These are phyloP conservation scores for Campaea margaritaria DNA, from an alignment of 2,888 invertebrate species.

Conservation along the genomic window DNA sequence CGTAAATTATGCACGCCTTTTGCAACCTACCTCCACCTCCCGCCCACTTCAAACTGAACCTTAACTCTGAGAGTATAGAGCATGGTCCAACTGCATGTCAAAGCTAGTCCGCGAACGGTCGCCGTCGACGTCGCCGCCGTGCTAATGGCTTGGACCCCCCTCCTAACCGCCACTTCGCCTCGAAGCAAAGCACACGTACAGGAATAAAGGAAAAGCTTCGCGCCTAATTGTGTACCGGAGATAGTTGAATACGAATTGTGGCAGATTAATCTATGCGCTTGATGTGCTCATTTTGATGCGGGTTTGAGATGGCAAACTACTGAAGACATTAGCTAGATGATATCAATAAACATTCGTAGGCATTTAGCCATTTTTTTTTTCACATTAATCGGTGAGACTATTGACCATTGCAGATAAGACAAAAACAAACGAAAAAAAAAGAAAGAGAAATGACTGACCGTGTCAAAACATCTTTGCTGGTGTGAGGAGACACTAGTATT, in stretches of 20 bases:
- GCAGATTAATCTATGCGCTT: constrained; percentile 54
- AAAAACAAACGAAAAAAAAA: too few relatives aligned
- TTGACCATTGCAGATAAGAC: too few relatives aligned
- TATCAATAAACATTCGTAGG: too few relatives aligned
- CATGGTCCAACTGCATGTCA: constrained; percentile 30
- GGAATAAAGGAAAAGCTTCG: constrained; percentile 71
- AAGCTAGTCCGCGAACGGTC: constrained; percentile 62
- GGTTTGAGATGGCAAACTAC: too few relatives aligned
- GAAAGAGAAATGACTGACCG: too few relatives aligned
- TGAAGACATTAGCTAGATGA: too few relatives aligned
- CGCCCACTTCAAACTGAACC: constrained; percentile 44
- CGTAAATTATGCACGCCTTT: constrained; percentile 81
- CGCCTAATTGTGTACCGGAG: constrained; percentile 67
- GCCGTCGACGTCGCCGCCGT: constrained; percentile 69
- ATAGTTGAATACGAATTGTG: constrained; percentile 57
- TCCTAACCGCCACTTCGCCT: constrained; percentile 49
- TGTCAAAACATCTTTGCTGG: too few relatives aligned
- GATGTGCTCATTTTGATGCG: background rate
- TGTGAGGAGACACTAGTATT: too few relatives aligned
- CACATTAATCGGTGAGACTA: too few relatives aligned
- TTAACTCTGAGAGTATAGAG: constrained; percentile 31
- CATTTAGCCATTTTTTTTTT: too few relatives aligned
- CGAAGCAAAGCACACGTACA: constrained; percentile 70
- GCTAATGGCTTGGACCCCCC: constrained; percentile 77
- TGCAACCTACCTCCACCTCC: constrained; percentile 42